Evolutionary conservation across 2,113 vertebrate genomes (phyloP).

Genomic region (Crotalus tigris): DNA sequence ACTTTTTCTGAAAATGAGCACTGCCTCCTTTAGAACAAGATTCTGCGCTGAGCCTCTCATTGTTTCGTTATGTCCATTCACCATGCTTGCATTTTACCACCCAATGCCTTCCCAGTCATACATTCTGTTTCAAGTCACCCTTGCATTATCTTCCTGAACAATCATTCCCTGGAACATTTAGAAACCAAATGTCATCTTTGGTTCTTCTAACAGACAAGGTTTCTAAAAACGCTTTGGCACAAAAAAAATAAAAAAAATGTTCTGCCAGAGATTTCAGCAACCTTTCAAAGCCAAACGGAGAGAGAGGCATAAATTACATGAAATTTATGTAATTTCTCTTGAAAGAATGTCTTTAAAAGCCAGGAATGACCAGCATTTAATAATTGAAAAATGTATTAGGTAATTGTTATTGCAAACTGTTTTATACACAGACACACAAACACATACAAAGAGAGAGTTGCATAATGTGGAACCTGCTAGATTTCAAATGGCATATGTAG

Average conservation of each 20-base stretch:
- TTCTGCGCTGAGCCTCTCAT: neutral
- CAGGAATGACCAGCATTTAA: neutral
- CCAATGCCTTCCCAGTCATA: conserved; percentile 41
- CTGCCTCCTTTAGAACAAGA: conserved; percentile 8
- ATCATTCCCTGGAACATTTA: conserved; percentile 66
- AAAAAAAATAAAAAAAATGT: neutral
- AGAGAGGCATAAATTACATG: conserved; percentile 14
- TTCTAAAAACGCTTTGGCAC: neutral
- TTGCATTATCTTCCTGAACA: conserved; percentile 63
- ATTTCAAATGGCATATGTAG: neutral
- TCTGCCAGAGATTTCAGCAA: conserved; percentile 17
- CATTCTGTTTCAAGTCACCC: conserved; percentile 62
- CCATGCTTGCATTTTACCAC: neutral
- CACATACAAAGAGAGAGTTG: neutral
- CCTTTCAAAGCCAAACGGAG: neutral
- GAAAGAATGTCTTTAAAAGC: neutral
- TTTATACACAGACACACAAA: neutral
- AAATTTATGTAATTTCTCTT: conserved; percentile 1
- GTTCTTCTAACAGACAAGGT: conserved; percentile 5
- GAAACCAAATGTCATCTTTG: conserved; percentile 57
- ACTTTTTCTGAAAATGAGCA: neutral
- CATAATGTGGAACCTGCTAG: neutral
- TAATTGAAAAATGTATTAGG: neutral
- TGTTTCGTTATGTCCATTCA: conserved; percentile 34
- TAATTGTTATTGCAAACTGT: neutral